Evolutionary conservation across 2,797 vertebrate species (phyloP), one percentile per base, ranked within the genome.

Genomic region (Oryzias sinensis): DNA sequence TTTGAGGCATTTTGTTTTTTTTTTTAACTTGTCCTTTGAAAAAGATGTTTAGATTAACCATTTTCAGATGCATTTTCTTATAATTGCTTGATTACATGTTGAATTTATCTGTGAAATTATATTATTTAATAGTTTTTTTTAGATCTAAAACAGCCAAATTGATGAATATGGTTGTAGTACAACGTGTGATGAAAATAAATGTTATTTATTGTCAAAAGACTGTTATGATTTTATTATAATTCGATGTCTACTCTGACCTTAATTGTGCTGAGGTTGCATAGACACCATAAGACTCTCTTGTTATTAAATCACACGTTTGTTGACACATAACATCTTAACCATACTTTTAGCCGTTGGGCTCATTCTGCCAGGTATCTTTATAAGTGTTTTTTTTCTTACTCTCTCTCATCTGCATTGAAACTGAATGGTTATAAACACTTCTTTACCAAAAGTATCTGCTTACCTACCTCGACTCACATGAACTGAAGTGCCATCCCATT

Each of bases 121-220:
- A 9, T 37, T 37, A 37, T 37, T 37, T 11, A 3, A 9, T 37
- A 9, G 16, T 16, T 83, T 67, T 58, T 58, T 49, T 71, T 24
- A 63, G 56, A 65, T 18, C 62, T 62, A 20, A 6, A 37, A 11
- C 33, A n/a, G 44, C 66, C 15, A 62, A 15, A 73, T 63, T 69
- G 75, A 74, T 51, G 53, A 77, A 76, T 61, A 62, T 61, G 7
- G 41, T 74, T 82, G 70, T 74, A 65, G 55, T 43, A 56, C 43
- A 67, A 20, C 60, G 73, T 71, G 64, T 80, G 64, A 67, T 63
- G 37, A 59, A 65, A 76, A 54, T 69, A 70, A 87, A 88, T 75
- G 68, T 72, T 78, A 66, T 79, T 76, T 82, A 82, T 68, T 82
- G 50, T 48, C 51, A 59, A 65, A 67, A 63, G 18, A 43, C 9